Evolutionary conservation across 2,113 vertebrate species (phyloP), one percentile per base, ranked within the genome.

Genomic region (Semnornis frantzii): DNA sequence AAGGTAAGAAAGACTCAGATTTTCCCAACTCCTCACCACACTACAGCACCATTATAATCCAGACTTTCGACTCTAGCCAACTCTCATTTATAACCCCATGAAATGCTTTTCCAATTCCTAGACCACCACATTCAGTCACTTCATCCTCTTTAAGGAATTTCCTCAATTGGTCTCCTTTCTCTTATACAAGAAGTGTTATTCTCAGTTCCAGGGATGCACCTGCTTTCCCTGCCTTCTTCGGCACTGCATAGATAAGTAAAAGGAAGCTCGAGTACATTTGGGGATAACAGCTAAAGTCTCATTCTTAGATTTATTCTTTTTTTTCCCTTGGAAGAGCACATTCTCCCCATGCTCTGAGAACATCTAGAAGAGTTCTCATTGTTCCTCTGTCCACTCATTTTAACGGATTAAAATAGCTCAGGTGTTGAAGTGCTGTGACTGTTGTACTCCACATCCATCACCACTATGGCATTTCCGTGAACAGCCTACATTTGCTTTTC

Each of bases 361-460:
- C 1, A 65, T 0, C 31, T 4, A 13, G 12, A 48, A 19, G 15
- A 37, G 7, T 6, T 46, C 31, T 19, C 34, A 21, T 2, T 4
- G 16, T 18, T 63, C 16, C 30, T 28, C 57, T 4, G 24, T 10
- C 31, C 34, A 15, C 15, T 17, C 34, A 7, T 42, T 34, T 44
- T 6, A 42, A 17, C 3, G 6, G 24, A 10, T 34, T 23, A 6
- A 8, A 30, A 15, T 55, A 39, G 63, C 2, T 68, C n/a, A 48
- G 50, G 63, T 23, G 71, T 73, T 18, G 17, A 59, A 78, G 70
- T 1, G 19, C 87, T 19, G 65, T 3, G 2, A 19, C 27, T 33
- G 34, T 2, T 27, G 42, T 8, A 37, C 7, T 10, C 65, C 62
- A 11, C 10, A 7, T 57, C 82, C 37, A 18, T 2, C 46, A n/a